Evolutionary conservation across 2,888 invertebrate species (phyloP), one percentile per base, ranked within the genome.

Genomic region (Dicycla oo): DNA sequence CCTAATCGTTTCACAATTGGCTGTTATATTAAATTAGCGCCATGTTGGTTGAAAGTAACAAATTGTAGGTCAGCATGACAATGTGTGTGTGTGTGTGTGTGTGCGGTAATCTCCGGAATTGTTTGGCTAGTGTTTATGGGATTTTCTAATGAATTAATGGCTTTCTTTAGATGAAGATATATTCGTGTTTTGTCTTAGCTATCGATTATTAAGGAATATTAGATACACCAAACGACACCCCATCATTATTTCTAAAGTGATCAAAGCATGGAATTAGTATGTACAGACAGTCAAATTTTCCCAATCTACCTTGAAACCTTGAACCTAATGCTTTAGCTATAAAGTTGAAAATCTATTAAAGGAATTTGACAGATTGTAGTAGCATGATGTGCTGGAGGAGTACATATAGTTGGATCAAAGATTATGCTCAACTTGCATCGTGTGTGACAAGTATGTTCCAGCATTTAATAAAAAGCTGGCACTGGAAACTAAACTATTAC

Each of bases 1-100:
- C 51, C 54, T 78, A 80, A 84, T 75, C 68, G 82, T 72, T 82
- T 65, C 68, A 78, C 84, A 84, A 84, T 84, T 84, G 83, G 63
- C 56, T 57, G 47, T 40, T 72, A 64, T 54, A 82, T 84, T 80
- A 70, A 75, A 84, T 84, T 81, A 82, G 60, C 74, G 68, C 75
- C 56, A 68, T 75, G 47, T 77, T 74, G 58, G 51, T 70, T 67
- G 73, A 68, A 80, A 68, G 69, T 56, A 54, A 71, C 75, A 47
- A 69, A 67, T 75, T 75, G 81, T 72, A 56, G 70, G 75, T 67
- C 61, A 63, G 53, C 61, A 70, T 34, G 40, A 68, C 54, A 56
- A 67, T 72, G 60, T 72, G 40, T 67, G 69, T 66, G 8, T n/a
- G n/a, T n/a, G 30, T 67, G 69, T 66, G 8, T 71, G 61, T 69